Conservation (phyloP, 2,888 invertebrate genomes). For the Eupeodes latifasciatus region DNA sequence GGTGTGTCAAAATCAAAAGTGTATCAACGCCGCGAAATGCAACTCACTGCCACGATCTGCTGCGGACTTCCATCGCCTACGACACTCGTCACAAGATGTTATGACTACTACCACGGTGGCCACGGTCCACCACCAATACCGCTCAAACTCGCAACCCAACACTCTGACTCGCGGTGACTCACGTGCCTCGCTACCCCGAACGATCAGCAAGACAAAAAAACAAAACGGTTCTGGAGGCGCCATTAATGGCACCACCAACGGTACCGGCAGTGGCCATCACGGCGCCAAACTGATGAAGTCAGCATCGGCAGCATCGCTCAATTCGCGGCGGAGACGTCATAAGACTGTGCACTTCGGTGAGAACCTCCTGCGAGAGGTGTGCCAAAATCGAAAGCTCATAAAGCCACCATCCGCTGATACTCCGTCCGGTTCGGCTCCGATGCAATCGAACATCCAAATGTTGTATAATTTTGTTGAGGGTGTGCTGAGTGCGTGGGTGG, state of each 20-base stretch:
- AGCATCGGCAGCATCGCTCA: conserved; percentile 87
- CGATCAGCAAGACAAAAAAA: conserved; percentile 75
- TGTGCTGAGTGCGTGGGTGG: conserved; percentile 91
- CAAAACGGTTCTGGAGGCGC: conserved; percentile 74
- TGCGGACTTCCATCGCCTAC: conserved; percentile 83
- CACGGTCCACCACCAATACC: conserved; percentile 78
- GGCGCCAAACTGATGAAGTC: conserved; percentile 84
- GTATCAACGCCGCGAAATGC: conserved; percentile 84
- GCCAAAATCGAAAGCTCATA: conserved; percentile 88
- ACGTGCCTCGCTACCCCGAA: conserved; percentile 80
- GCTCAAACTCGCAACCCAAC: conserved; percentile 83
- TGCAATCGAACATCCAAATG: conserved; percentile 92
- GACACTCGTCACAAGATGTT: conserved; percentile 75
- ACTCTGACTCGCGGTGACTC: conserved; percentile 83
- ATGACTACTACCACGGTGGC: conserved; percentile 68
- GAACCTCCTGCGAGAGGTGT: conserved; percentile 90
- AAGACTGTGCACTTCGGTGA: conserved; percentile 92
- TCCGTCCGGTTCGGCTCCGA: conserved; percentile 84
- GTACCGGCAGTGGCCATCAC: conserved; percentile 73
- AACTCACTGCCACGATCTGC: conserved; percentile 85
- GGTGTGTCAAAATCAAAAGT: conserved; percentile 83
- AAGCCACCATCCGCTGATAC: conserved; percentile 82
- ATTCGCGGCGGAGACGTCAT: conserved; percentile 89
- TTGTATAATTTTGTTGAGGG: conserved; percentile 92
- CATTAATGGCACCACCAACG: conserved; percentile 77